These are phyloP conservation scores for Chiroxiphia lanceolata DNA, from an alignment of 2,797 vertebrate genomes.

Conservation along the genomic window DNA sequence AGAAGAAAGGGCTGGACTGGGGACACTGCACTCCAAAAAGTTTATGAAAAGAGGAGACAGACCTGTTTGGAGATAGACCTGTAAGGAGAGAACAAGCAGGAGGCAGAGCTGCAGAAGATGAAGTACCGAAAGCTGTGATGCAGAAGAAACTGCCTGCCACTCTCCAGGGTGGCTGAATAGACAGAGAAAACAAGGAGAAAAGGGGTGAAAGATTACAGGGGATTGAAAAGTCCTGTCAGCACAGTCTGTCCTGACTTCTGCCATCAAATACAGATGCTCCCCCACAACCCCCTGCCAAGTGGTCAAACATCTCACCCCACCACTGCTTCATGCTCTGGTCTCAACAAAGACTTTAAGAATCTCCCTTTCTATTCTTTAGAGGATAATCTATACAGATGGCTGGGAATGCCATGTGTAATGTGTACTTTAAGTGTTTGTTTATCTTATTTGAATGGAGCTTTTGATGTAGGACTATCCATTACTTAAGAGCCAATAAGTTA, in stretches of 20 bases:
- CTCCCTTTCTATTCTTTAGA: neutral
- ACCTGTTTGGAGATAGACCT: neutral
- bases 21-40: neutral
- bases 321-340: neutral
- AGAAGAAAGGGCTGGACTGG: neutral
- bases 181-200: neutral
- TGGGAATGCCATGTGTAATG: neutral
- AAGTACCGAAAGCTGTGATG: neutral
- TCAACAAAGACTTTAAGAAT: neutral
- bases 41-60: neutral
- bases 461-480: neutral
- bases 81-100: neutral
- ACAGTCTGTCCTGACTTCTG: neutral
- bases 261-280: neutral
- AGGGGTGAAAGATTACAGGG: neutral
- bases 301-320: neutral
- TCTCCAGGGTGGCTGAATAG: neutral
- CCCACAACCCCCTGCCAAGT: accelerated
- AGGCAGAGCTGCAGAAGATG: neutral
- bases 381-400: neutral
- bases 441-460: neutral
- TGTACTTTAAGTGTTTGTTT: slow-evolving; percentile 25
- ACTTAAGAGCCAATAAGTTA: neutral
- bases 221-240: neutral
- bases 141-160: neutral